Percentiles rank a stretch among this genome's conserved stretches.
phyloP scores from a whole-genome alignment of 2,888 invertebrate species.

The Calameuta pallipes region DNA sequence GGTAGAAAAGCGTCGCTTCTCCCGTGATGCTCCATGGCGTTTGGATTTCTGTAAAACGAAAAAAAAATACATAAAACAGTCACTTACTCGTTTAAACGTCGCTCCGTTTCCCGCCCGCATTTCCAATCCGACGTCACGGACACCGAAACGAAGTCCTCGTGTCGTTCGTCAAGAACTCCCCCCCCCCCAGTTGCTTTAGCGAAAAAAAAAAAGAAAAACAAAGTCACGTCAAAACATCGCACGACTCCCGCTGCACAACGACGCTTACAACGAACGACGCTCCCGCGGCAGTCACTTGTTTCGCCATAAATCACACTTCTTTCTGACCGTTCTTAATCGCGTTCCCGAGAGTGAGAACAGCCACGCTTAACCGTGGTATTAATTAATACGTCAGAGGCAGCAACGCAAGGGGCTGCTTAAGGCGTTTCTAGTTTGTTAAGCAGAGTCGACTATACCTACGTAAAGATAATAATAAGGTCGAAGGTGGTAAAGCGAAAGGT shows the following conservation, averaged over 20 bases:
- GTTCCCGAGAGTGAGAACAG: neutral
- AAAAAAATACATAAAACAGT: neutral
- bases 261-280: neutral
- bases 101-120: neutral
- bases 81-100: neutral
- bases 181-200: neutral
- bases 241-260: neutral
- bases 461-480: too few relatives aligned
- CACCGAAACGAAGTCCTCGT: neutral
- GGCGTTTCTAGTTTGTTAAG: neutral
- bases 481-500: neutral
- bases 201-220: neutral
- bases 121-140: neutral
- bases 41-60: slow-evolving; percentile 78
- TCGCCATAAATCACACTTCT: neutral
- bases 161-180: neutral
- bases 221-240: neutral
- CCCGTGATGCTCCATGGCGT: slow-evolving; percentile 75
- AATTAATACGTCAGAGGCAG: neutral
- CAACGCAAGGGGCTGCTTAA: neutral
- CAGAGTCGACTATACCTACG: neutral
- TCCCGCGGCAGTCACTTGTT: neutral
- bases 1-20: slow-evolving; percentile 82
- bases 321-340: neutral
- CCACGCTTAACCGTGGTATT: neutral